Evolutionary conservation across 1,140 invertebrate species (phyloP), one percentile per base, ranked within the genome.

Genomic region (Colletes latitarsis): DNA sequence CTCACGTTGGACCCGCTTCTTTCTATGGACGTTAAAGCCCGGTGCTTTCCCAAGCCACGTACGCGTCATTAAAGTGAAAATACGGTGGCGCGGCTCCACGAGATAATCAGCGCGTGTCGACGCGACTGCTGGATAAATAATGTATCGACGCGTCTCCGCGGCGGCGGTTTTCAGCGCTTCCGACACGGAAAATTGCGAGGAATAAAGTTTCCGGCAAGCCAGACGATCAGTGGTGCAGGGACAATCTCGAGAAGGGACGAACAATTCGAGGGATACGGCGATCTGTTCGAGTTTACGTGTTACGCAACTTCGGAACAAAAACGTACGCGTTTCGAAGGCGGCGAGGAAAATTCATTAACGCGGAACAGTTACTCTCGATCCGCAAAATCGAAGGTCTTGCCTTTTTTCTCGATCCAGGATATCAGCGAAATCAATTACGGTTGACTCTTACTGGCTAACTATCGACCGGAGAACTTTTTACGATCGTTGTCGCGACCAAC

Each of bases 51-150:
- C 15, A 52, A 49, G 39, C 39, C 49, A 3, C 10, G 30, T 69
- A 49, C 14, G 57, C 39, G 17, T 17, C 73, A 49, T 81, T 74
- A 64, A 52, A 70, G 68, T 81, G 77, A 80, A 83, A 86, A 78
- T 75, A 39, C 62, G 53, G 43, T 52, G 46, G 39, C 8, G 43
- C 43, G 43, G 5, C n/a, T 6, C 19, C 46, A 6, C 43, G 46
- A 21, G 81, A 82, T 83, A 84, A 88, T 88, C 84, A 88, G 86
- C 82, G 84, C 88, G 81, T 84, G 78, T 85, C 86, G 82, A 73
- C 68, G 82, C 79, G 71, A 84, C 82, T 63, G 77, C 77, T 70
- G 81, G 81, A 86, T 79, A 81, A 81, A 81, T 72, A 82, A 79
- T 41, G 49, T 14, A 70, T 55, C 55, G 17, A 39, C 30, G 30